Evolutionary conservation across 2,113 vertebrate species (phyloP).

Genomic region (Pseudopodoces humilis): DNA sequence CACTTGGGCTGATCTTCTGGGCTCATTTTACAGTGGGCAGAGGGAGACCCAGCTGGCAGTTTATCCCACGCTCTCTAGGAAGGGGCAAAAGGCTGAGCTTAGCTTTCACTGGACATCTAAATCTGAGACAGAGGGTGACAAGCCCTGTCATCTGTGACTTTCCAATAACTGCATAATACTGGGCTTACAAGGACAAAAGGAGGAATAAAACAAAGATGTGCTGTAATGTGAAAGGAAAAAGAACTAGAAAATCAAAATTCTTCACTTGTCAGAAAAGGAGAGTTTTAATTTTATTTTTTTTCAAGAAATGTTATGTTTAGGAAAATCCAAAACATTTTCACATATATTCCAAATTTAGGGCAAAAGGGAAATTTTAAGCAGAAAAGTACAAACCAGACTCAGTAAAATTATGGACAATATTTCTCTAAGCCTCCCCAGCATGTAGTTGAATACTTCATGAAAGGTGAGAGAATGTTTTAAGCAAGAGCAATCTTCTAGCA

Average conservation of each 20-base stretch:
- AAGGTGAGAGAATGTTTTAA: not conserved
- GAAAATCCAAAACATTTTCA: not conserved
- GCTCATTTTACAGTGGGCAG: conserved; percentile 29
- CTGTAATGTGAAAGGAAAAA: not conserved
- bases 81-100: conserved; percentile 41
- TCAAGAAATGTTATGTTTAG: not conserved
- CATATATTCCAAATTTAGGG: not conserved
- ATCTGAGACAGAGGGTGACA: not conserved
- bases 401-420: not conserved
- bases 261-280: not conserved
- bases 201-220: not conserved
- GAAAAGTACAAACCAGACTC: not conserved
- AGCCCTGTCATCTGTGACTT: conserved; percentile 29
- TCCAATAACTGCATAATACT: not conserved
- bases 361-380: not conserved
- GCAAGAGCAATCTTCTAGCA: not conserved
- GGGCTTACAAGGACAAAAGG: not conserved
- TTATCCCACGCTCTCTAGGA: conserved; percentile 49
- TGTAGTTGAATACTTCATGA: not conserved
- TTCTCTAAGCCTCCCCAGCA: not conserved
- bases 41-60: conserved; percentile 43
- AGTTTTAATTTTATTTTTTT: not conserved
- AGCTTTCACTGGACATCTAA: conserved; percentile 23
- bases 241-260: not conserved
- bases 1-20: not conserved